These are phyloP conservation scores for Osmerus mordax DNA, from an alignment of 2,113 vertebrate genomes.

Conservation along the genomic window DNA sequence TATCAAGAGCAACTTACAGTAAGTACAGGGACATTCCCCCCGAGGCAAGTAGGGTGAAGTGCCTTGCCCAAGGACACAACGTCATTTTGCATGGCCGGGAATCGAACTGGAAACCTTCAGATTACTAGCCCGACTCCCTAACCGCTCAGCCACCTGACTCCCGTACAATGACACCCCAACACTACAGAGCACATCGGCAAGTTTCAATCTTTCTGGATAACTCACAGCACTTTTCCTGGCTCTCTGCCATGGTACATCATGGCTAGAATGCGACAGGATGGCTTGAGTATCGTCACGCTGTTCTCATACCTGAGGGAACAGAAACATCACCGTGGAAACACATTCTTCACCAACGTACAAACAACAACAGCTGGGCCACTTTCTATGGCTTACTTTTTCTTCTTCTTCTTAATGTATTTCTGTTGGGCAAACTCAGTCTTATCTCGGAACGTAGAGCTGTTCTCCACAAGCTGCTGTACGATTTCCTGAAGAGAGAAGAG, in stretches of 20 bases:
- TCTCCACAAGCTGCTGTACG: constrained; percentile 93
- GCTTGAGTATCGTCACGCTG: constrained; percentile 83
- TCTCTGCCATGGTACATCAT: constrained; percentile 97
- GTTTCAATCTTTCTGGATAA: neutral
- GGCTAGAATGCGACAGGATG: constrained; percentile 90
- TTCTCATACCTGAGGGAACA: constrained; percentile 84
- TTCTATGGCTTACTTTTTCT: constrained; percentile 87
- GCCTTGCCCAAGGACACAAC: too few relatives aligned
- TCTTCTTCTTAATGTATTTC: constrained; percentile 99
- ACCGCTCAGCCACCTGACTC: too few relatives aligned
- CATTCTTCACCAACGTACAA: neutral
- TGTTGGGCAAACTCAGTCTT: constrained; percentile 97
- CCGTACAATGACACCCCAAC: neutral
- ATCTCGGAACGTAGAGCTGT: constrained; percentile 92
- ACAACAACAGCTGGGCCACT: neutral
- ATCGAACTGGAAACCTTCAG: too few relatives aligned
- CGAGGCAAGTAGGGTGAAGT: too few relatives aligned
- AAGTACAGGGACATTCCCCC: too few relatives aligned
- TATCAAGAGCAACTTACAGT: too few relatives aligned
- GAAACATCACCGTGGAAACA: too few relatives aligned
- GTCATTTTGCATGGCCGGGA: too few relatives aligned
- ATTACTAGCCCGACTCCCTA: too few relatives aligned
- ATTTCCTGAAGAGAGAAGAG: constrained; percentile 81
- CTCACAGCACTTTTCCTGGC: constrained; percentile 96
- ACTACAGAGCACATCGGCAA: neutral